Evolutionary conservation across 2,113 vertebrate genomes (phyloP), one percentile per base, ranked within the genome.

Genomic region (Mungos mungo): DNA sequence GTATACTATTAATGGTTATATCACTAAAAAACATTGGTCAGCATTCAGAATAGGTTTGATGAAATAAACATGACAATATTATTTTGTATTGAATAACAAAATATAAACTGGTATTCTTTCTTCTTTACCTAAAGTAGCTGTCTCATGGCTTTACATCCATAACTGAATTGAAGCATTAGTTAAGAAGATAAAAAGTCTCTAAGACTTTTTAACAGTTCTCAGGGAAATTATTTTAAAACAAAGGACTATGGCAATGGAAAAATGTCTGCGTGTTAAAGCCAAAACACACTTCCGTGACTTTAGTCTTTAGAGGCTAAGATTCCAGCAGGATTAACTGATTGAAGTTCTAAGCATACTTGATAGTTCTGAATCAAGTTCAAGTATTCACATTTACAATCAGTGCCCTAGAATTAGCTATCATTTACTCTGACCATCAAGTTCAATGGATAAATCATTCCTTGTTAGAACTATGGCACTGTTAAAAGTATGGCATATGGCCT

Each of bases 311-410:
- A 98, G 74, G 90, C 63, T 90, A 52, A 97, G 92, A 97, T 97
- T 98, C 87, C 90, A 81, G 10, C 14, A 92, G 69, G 90, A 97
- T 98, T 97, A 95, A 94, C 66, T 84, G 96, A 89, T 88, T 97
- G 21, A 96, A 98, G 76, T 96, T 54, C 6, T 96, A 97, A 97
- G 50, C 79, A 83, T 93, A 90, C 80, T 91, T 96, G 50, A 88
- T 95, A 97, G 35, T 85, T 65, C 19, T 96, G 13, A 95, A 83
- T 95, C 29, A 84, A 95, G 60, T 95, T 94, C 84, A 96, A 95
- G 33, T 82, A 97, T 96, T 97, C 76, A 93, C 57, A 35, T 94
- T 97, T 94, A 95, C 13, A 92, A 72, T 76, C 89, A 96, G 47
- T 86, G 72, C 3, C 83, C 35, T 89, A 92, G 87, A 92, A 90